Evolutionary conservation across 2,113 vertebrate species (phyloP), one percentile per base, ranked within the genome.

Genomic region (Dasyprocta punctata): DNA sequence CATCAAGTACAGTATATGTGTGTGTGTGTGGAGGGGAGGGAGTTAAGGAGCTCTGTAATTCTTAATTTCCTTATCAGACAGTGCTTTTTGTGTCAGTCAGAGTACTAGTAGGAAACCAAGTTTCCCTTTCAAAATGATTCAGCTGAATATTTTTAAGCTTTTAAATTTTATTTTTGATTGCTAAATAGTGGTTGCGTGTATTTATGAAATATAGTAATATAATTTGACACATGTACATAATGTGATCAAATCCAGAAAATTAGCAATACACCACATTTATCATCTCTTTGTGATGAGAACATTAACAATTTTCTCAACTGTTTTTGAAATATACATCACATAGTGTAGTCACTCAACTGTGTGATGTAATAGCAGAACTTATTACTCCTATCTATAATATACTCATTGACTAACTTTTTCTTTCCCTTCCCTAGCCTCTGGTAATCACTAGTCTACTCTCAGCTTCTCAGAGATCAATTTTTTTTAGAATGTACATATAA

Each of bases 21-120:
- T 5, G 30, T 52, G n/a, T 5, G 7, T 36, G 14, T 26, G 4
- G 26, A 12, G 24, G 5, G 2, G 33, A 28, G 38, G 30, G 19
- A 56, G 6, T 22, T 26, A 87, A 1, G 3, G 30, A 87, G 4
- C 47, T 86, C 24, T 75, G 8, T 77, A 52, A 78, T 22, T 47
- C 33, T 24, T 22, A 92, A 26, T 38, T 95, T 84, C 47, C 73
- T 81, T 96, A 90, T 82, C 44, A 24, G 49, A 61, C 38, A 81
- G 78, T 47, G 14, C 2, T 65, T 94, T 96, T 63, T 47, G 0
- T 71, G 41, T 89, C 3, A 95, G 7, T 78, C 36, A 52, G 52
- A 54, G 77, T 87, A 8, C 67, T 87, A 9, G 24, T 86, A 77
- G 84, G 73, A 96, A 88, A 85, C 13, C 9, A 60, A 95, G 92